These are phyloP conservation scores for Megalops cyprinoides DNA, from an alignment of 2,797 vertebrate species.

Conservation along the genomic window DNA sequence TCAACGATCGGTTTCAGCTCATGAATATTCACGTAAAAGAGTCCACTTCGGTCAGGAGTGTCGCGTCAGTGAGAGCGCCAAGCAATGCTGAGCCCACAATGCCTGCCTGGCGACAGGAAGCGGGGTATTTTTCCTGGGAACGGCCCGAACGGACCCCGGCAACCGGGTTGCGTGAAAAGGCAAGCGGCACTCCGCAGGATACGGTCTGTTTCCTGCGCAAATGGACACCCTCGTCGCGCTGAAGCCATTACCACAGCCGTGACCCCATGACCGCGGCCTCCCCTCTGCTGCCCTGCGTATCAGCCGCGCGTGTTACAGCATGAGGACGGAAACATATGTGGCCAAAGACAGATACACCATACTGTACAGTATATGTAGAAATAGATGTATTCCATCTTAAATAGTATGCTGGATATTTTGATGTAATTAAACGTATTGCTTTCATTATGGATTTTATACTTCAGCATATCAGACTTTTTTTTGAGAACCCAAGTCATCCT, in stretches of 20 bases:
- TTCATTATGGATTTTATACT: too few relatives aligned
- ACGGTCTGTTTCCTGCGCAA: slow-evolving; percentile 22
- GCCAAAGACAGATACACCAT: too few relatives aligned
- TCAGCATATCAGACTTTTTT: too few relatives aligned
- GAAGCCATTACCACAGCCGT: neutral
- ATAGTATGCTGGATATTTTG: too few relatives aligned
- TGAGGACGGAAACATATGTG: too few relatives aligned
- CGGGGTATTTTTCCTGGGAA: slow-evolving; percentile 17
- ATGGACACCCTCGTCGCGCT: neutral
- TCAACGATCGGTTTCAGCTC: neutral
- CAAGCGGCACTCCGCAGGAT: neutral
- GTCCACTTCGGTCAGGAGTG: neutral
- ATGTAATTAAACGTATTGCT: too few relatives aligned
- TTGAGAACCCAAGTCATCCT: neutral
- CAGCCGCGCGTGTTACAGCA: too few relatives aligned
- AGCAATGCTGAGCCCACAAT: neutral
- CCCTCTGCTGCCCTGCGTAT: too few relatives aligned
- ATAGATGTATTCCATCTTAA: too few relatives aligned
- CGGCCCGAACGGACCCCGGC: neutral
- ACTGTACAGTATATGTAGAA: too few relatives aligned
- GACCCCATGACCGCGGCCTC: neutral
- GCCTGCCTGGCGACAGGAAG: slow-evolving; percentile 16
- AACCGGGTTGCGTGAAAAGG: neutral
- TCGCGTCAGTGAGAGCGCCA: neutral
- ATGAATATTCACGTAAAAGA: slow-evolving; percentile 6